A percentile compares a stretch with the other conserved stretches of the same genome.
These are phyloP conservation scores for Parambassis ranga DNA, from an alignment of 2,797 vertebrate genomes.

Conservation along the genomic window DNA sequence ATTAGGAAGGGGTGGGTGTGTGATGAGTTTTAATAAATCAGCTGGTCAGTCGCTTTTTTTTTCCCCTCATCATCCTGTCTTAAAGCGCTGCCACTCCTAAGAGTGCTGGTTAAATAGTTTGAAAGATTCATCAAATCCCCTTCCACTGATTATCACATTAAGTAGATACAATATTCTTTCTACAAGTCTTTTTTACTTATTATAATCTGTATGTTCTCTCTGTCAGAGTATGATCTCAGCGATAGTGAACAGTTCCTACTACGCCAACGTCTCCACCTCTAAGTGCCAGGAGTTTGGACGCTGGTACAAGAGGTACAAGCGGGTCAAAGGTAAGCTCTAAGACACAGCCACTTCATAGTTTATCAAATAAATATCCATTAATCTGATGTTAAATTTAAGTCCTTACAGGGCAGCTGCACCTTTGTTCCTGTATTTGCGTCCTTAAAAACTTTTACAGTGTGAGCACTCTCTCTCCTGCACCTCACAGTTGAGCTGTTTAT, in stretches of 20 bases:
- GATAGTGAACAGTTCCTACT: constrained; percentile 95
- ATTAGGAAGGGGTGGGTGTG: constrained; percentile 6
- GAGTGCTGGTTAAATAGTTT: background rate
- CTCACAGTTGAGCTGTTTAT: constrained; percentile 14
- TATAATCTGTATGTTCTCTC: background rate
- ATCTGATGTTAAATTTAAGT: too few species aligned
- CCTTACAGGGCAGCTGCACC: too few species aligned
- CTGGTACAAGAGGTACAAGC: constrained; percentile 98
- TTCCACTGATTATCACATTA: too few species aligned
- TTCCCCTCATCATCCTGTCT: background rate
- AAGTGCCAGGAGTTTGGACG: constrained; percentile 98
- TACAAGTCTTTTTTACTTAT: too few species aligned
- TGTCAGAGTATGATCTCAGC: constrained; percentile 95
- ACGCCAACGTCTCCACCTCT: constrained; percentile 93
- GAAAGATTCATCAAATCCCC: too few species aligned
- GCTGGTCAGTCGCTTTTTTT: background rate
- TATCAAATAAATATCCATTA: too few species aligned
- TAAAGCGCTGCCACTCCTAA: background rate
- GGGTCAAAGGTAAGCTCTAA: constrained; percentile 92
- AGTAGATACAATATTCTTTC: too few species aligned
- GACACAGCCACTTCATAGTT: too few species aligned
- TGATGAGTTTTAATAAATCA: constrained; percentile 7
- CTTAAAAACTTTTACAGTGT: constrained; percentile 23
- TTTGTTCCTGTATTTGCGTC: too few species aligned
- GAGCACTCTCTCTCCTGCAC: background rate